These are phyloP conservation scores for Antedon mediterranea DNA, from an alignment of 53 echinoderm and acorn worm genomes.

Conservation along the genomic window DNA sequence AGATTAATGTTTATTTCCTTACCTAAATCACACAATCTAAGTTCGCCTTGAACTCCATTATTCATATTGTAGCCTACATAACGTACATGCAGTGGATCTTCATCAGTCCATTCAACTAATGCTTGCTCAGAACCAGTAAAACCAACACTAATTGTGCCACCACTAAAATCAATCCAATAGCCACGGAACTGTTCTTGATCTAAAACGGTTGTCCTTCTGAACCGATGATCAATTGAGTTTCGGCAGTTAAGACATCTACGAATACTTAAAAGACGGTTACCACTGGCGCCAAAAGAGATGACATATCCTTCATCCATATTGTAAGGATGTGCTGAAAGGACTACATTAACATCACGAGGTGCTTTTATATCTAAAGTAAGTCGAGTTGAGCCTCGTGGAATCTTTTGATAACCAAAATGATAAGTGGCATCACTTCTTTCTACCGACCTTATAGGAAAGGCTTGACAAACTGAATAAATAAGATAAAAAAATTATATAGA, in stretches of 20 bases:
- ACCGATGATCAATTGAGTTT: background rate
- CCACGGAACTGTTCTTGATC: background rate
- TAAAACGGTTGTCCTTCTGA: background rate
- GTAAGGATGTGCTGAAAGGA: background rate
- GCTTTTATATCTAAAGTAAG: background rate
- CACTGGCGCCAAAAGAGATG: background rate
- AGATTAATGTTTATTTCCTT: background rate
- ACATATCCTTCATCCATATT: background rate
- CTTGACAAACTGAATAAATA: background rate
- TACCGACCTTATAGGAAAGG: background rate
- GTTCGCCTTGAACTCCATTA: background rate
- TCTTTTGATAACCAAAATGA: background rate
- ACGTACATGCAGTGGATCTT: background rate
- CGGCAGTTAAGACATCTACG: background rate
- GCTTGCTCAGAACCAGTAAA: background rate
- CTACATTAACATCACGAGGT: background rate
- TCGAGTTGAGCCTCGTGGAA: background rate
- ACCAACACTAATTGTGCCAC: background rate
- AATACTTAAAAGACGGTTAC: background rate
- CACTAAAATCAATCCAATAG: background rate
- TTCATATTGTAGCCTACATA: background rate
- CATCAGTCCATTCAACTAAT: conserved; percentile 6
- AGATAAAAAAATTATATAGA: background rate
- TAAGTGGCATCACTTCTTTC: background rate
- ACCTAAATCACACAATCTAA: conserved; percentile 11